Percentiles rank a stretch among this genome's conserved stretches.
phyloP scores from a whole-genome alignment of 2,888 invertebrate species.

The Caenorhabditis macrosperma region DNA sequence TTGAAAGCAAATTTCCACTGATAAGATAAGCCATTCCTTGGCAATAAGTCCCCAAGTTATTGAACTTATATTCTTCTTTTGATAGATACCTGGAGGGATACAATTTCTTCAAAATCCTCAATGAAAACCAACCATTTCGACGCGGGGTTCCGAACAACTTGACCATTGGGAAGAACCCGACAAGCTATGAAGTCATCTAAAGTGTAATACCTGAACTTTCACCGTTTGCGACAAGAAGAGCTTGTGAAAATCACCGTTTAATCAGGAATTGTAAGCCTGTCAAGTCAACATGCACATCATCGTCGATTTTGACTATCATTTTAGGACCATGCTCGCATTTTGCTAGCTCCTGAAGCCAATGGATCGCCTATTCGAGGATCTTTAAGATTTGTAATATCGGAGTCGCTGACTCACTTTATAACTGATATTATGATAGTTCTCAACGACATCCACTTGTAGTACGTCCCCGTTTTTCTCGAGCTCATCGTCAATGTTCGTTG shows the following conservation, averaged over 20 bases:
- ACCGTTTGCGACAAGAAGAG: background rate
- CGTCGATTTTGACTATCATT: slow-evolving; percentile 66
- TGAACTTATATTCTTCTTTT: slow-evolving; percentile 60
- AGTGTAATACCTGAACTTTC: slow-evolving; percentile 33
- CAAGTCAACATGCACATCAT: slow-evolving; percentile 64
- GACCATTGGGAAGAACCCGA: slow-evolving; percentile 61
- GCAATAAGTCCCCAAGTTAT: slow-evolving; percentile 65
- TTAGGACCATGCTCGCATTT: slow-evolving; percentile 33
- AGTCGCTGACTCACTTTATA: slow-evolving; percentile 55
- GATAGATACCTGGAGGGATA: slow-evolving; percentile 57
- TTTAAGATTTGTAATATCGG: no score
- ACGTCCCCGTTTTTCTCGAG: slow-evolving; percentile 29
- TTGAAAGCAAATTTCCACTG: slow-evolving; percentile 57
- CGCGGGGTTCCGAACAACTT: slow-evolving; percentile 56
- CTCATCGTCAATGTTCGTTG: slow-evolving; percentile 23
- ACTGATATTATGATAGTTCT: slow-evolving; percentile 67
- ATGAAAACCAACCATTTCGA: slow-evolving; percentile 63
- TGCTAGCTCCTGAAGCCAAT: slow-evolving; percentile 59
- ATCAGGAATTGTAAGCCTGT: slow-evolving; percentile 52
- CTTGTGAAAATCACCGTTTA: slow-evolving; percentile 24
- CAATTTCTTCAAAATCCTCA: background rate
- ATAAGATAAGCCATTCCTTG: slow-evolving; percentile 72
- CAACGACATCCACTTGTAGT: slow-evolving; percentile 51
- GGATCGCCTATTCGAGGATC: slow-evolving; percentile 63
- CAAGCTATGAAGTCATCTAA: slow-evolving; percentile 61